These are phyloP conservation scores for Chaetodon auriga DNA, from an alignment of 2,113 vertebrate species.

Conservation along the genomic window DNA sequence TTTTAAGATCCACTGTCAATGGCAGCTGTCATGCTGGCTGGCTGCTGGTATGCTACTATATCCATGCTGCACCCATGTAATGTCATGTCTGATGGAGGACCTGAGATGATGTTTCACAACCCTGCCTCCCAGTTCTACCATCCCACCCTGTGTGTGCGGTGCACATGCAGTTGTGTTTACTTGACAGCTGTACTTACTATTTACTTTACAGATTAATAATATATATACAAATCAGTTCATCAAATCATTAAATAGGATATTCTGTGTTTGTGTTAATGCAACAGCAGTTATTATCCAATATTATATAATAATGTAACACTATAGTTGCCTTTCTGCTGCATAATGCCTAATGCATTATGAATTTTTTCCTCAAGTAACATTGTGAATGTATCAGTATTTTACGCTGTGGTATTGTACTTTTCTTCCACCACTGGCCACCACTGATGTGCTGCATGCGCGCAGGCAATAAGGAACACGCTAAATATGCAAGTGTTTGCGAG, in stretches of 20 bases:
- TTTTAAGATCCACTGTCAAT: conserved; percentile 32
- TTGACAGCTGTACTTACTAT: not conserved
- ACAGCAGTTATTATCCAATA: not conserved
- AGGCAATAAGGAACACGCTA: not conserved
- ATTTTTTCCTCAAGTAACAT: not conserved
- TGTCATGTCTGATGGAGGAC: conserved; percentile 27
- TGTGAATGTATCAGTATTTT: not conserved
- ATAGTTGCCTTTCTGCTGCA: not conserved
- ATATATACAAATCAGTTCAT: not conserved
- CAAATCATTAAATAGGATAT: too few species aligned
- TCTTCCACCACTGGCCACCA: not conserved
- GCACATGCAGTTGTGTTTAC: not conserved
- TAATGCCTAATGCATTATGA: not conserved
- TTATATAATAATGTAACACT: not conserved
- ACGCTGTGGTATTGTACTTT: not conserved
- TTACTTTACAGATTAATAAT: conserved; percentile 4
- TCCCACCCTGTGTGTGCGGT: not conserved
- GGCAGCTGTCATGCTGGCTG: conserved; percentile 39
- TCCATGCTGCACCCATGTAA: conserved; percentile 35
- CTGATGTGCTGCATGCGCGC: not conserved
- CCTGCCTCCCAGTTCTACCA: not conserved
- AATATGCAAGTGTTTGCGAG: not conserved
- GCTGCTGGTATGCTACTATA: conserved; percentile 42
- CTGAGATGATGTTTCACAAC: conserved; percentile 48
- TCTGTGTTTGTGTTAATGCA: not conserved